These are phyloP conservation scores for Rhopalosiphum nymphaeae DNA, from an alignment of 2,888 invertebrate genomes.

Conservation along the genomic window DNA sequence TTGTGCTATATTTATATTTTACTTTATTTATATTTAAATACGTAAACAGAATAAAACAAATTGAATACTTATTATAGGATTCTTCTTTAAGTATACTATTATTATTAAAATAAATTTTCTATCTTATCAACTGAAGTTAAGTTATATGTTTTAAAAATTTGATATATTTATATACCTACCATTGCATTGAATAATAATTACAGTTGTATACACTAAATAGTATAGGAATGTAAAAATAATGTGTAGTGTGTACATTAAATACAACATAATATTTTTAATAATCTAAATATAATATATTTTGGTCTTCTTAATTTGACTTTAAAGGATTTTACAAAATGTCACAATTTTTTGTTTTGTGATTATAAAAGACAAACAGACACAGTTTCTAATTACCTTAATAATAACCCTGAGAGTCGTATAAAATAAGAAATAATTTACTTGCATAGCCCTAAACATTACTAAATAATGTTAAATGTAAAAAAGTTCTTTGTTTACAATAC, in stretches of 20 bases:
- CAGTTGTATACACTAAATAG: neutral
- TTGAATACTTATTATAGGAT: neutral
- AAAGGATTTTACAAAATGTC: conserved; percentile 23
- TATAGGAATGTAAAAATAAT: neutral
- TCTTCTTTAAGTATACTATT: neutral
- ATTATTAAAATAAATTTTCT: neutral
- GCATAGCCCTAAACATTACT: neutral
- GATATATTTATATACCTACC: neutral
- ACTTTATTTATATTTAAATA: neutral
- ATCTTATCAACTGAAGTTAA: neutral
- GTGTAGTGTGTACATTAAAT: neutral
- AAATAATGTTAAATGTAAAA: conserved; percentile 8
- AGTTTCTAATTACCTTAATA: neutral
- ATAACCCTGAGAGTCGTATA: conserved; percentile 35
- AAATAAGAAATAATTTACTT: neutral
- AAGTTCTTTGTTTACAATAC: neutral
- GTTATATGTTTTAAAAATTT: neutral
- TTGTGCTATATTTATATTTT: neutral
- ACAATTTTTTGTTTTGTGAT: neutral
- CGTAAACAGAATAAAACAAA: neutral
- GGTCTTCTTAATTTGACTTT: conserved; percentile 19
- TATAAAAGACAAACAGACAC: neutral
- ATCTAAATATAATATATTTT: neutral
- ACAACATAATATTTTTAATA: neutral
- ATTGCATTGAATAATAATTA: neutral